These are phyloP conservation scores for Sorex fumeus DNA, from an alignment of 2,113 vertebrate genomes.

Conservation along the genomic window DNA sequence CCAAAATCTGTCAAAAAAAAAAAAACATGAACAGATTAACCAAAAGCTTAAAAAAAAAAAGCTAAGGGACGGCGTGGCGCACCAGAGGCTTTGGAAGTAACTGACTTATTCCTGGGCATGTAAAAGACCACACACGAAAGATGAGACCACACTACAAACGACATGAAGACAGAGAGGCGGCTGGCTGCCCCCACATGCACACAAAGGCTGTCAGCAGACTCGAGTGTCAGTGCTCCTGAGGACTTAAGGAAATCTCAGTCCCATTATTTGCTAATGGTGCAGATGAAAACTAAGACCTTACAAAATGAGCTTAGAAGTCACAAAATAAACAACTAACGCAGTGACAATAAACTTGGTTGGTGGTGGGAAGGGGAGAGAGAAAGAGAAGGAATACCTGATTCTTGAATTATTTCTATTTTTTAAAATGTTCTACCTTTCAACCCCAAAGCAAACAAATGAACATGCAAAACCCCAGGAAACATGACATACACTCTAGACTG, in stretches of 20 bases:
- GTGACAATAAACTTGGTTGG: neutral
- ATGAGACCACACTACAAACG: too few species aligned
- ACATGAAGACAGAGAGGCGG: too few species aligned
- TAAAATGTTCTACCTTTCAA: constrained; percentile 8
- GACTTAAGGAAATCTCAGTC: neutral
- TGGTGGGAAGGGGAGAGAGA: neutral
- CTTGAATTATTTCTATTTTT: neutral
- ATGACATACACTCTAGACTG: neutral
- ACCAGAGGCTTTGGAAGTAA: neutral
- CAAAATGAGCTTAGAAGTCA: neutral
- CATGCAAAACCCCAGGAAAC: neutral
- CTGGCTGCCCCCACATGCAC: neutral
- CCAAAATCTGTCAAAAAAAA: too few species aligned
- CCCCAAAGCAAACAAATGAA: neutral
- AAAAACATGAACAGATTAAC: neutral
- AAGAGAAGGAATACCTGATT: neutral
- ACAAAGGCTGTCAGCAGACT: neutral
- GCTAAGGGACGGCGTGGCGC: neutral
- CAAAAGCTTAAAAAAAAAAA: neutral
- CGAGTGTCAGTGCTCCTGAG: neutral
- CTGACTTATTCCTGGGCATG: neutral
- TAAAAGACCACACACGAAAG: neutral
- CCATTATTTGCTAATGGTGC: neutral
- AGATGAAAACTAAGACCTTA: neutral
- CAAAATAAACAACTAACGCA: neutral